Percentiles rank a stretch among this genome's conserved stretches.
phyloP scores from a whole-genome alignment of 2,113 vertebrate species.

The Pelmatolapia mariae region DNA sequence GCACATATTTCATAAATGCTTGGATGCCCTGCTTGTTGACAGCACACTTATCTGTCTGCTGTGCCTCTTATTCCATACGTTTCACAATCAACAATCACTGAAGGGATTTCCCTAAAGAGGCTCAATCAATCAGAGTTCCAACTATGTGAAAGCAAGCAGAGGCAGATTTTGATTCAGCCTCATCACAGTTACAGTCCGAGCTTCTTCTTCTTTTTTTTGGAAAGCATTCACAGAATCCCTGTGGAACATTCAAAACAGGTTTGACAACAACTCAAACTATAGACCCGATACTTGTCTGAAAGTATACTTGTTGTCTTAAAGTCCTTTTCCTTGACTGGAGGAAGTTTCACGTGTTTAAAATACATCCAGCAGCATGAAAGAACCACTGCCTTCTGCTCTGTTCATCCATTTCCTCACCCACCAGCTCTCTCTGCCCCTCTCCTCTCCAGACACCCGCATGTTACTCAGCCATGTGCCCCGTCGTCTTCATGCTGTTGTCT shows the following conservation, averaged over 20 bases:
- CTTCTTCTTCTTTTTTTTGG: not conserved
- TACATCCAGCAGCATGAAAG: slow-evolving; percentile 1
- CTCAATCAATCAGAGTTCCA: not conserved
- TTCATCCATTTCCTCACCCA: slow-evolving; percentile 10
- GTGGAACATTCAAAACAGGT: not conserved
- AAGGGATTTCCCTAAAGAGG: not conserved
- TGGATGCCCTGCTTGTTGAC: not conserved
- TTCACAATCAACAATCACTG: not conserved
- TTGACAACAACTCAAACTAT: not conserved
- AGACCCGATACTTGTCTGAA: not conserved
- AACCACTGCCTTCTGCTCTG: not conserved
- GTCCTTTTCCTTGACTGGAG: not conserved
- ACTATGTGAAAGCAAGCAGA: not conserved
- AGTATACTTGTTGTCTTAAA: not conserved
- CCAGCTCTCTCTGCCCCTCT: not conserved
- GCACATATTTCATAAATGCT: not conserved
- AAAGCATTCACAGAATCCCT: not conserved
- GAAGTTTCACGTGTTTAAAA: not conserved
- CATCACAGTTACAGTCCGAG: not conserved
- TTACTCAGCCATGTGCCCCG: not conserved
- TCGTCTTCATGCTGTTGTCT: not conserved
- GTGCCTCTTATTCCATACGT: not conserved
- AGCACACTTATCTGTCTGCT: not conserved
- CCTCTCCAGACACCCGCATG: not conserved
- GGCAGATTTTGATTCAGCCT: not conserved